phyloP scores from a whole-genome alignment of 2,888 invertebrate species.

The Drosophila nr. perissopoda region DNA sequence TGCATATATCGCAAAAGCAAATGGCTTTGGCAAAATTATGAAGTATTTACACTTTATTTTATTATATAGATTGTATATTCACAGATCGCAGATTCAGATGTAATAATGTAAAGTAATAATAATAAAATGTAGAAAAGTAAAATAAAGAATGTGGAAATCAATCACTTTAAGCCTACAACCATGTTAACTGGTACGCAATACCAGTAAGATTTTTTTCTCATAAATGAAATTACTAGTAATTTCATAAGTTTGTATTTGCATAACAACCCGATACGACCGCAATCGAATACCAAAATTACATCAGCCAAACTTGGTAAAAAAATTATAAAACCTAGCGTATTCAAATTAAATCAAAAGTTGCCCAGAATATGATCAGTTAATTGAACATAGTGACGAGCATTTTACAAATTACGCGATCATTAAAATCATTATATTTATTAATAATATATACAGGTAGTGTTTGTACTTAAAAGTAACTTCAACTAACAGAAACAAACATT shows the following conservation, averaged over 20 bases:
- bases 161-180: neutral
- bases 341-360: slow-evolving; percentile 19
- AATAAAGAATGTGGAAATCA: neutral
- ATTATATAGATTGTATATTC: neutral
- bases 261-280: slow-evolving; percentile 9
- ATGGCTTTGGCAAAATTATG: neutral
- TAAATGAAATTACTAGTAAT: slow-evolving; percentile 6
- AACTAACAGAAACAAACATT: neutral
- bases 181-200: neutral
- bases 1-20: slow-evolving; percentile 34
- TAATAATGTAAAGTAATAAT: neutral
- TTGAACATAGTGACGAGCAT: neutral
- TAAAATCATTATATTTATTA: neutral
- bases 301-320: slow-evolving; percentile 37
- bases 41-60: neutral
- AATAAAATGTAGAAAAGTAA: neutral
- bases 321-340: slow-evolving; percentile 1
- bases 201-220: neutral
- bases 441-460: neutral
- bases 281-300: slow-evolving; percentile 43
- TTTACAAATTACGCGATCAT: neutral
- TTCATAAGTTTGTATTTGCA: slow-evolving; percentile 5
- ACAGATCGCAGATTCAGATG: neutral
- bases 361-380: neutral
- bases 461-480: neutral